Evolutionary conservation across 2,797 vertebrate species (phyloP).

Genomic region (Crenichthys baileyi): DNA sequence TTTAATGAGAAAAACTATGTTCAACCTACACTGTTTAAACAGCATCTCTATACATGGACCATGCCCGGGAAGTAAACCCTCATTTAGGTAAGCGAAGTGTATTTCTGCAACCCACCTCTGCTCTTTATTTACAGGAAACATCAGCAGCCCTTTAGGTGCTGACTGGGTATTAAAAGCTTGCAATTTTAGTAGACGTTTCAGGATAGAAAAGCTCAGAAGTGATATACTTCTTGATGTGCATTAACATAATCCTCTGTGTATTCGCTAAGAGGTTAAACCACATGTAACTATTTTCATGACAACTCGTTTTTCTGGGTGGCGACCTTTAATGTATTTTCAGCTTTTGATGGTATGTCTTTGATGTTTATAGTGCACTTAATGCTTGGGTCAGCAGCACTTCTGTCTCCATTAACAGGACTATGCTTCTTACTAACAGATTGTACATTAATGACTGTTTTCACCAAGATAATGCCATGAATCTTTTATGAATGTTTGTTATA

Average conservation of each 20-base stretch:
- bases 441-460: constrained; percentile 35
- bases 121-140: constrained; percentile 14
- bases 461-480: constrained; percentile 47
- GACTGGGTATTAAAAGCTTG: constrained; percentile 3
- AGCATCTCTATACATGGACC: constrained; percentile 12
- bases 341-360: constrained; percentile 5
- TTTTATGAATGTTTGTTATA: constrained; percentile 54
- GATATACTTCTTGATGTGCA: constrained; percentile 3
- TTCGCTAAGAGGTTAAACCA: constrained; percentile 22
- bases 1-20: constrained; percentile 20
- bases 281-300: constrained; percentile 14
- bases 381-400: constrained; percentile 28
- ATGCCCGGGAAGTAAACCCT: constrained; percentile 18
- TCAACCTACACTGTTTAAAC: constrained; percentile 44
- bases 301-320: constrained; percentile 10
- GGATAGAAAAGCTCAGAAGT: not conserved
- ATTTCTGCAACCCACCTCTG: constrained; percentile 18
- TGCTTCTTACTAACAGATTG: constrained; percentile 16
- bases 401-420: constrained; percentile 44
- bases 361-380: constrained; percentile 38
- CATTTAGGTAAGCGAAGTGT: constrained; percentile 43
- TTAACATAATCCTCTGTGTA: constrained; percentile 11
- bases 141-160: not conserved
- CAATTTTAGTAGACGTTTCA: not conserved
- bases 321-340: constrained; percentile 17